Percentiles rank a stretch among this genome's conserved stretches.
Conservation (phyloP, 1,140 invertebrate genomes). For the Himalopsyche phryganea region DNA sequence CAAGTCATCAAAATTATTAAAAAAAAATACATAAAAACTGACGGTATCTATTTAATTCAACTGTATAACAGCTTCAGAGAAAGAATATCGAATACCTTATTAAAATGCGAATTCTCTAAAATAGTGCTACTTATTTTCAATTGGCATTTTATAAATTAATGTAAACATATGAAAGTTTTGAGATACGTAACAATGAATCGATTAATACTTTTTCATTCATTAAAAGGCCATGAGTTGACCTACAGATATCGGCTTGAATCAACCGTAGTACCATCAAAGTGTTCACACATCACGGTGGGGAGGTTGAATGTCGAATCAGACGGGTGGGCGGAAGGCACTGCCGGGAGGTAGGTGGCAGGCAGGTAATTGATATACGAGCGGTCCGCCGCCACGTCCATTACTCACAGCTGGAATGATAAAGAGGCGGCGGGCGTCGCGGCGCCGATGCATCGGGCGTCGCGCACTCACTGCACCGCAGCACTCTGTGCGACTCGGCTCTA, state of each 20-base stretch:
- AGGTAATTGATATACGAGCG: conserved; percentile 31
- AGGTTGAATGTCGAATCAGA: neutral
- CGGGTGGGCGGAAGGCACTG: neutral
- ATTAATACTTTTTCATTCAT: conserved; percentile 3
- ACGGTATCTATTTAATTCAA: too few relatives aligned
- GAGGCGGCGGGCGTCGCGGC: conserved; percentile 6
- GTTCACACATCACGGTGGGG: neutral
- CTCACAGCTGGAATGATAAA: conserved; percentile 27
- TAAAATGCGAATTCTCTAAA: too few relatives aligned
- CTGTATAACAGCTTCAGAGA: too few relatives aligned
- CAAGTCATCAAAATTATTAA: too few relatives aligned
- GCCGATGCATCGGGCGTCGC: neutral
- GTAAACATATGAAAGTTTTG: too few relatives aligned
- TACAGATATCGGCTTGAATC: too few relatives aligned
- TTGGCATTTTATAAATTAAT: too few relatives aligned
- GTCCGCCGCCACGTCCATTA: conserved; percentile 21
- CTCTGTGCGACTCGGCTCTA: too few relatives aligned
- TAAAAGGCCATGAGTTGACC: too few relatives aligned
- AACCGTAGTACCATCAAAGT: neutral
- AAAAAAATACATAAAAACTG: too few relatives aligned
- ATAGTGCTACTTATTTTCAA: too few relatives aligned
- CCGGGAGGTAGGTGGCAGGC: conserved; percentile 10
- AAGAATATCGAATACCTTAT: too few relatives aligned
- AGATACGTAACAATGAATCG: conserved; percentile 15
- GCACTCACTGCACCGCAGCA: neutral